Conservation (phyloP, 35 echinoderm and acorn worm genomes). For the Stichopus chloronotus region DNA sequence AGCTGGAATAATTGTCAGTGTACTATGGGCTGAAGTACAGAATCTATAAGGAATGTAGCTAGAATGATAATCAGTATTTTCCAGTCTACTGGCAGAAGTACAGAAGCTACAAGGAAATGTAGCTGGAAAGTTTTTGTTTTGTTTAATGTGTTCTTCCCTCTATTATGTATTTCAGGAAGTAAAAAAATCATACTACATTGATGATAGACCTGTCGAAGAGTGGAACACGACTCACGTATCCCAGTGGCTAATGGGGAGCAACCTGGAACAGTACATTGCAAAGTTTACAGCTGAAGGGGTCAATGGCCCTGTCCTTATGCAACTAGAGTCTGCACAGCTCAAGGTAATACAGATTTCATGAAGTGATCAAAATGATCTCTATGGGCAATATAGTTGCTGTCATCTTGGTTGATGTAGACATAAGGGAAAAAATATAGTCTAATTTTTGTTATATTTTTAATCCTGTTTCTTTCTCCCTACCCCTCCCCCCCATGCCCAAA, state of each 20-base stretch:
- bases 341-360: constrained; percentile 64
- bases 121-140: no score
- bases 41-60: background rate
- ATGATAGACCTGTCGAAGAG: constrained; percentile 83
- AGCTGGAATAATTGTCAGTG: no score
- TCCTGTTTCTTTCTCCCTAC: no score
- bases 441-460: no score
- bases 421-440: background rate
- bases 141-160: background rate
- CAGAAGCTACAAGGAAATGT: no score
- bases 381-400: background rate
- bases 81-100: no score
- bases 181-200: constrained; percentile 85
- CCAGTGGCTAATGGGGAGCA: constrained; percentile 87
- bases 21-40: background rate
- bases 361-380: background rate
- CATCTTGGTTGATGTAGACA: background rate
- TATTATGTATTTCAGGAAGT: background rate
- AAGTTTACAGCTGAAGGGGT: constrained; percentile 84
- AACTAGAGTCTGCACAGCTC: constrained; percentile 79
- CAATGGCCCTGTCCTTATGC: constrained; percentile 79
- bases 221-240: constrained; percentile 95
- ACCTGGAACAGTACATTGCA: constrained; percentile 84
- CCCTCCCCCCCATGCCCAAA: no score
- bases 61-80: background rate